Evolutionary conservation across 2,113 vertebrate genomes (phyloP), one percentile per base, ranked within the genome.

Genomic region (Lepus timidus): DNA sequence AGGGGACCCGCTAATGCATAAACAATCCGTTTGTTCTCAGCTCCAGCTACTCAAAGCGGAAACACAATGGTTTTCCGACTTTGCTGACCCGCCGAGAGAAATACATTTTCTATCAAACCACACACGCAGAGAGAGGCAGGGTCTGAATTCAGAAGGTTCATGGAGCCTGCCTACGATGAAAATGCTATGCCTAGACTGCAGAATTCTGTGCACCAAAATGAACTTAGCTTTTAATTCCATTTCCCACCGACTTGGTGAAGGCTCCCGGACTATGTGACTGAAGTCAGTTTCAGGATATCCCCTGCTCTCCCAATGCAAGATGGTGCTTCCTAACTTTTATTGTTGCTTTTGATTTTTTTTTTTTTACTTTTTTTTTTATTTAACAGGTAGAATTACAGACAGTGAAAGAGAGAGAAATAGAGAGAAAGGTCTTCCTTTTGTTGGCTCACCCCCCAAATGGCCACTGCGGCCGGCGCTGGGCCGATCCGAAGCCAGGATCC

Each of bases 1-100:
- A 39, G 76, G 81, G 79, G 96, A 49, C n/a, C 62, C 89, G 73
- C 65, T 85, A 79, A 81, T 10, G 55, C n/a, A 36, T 27, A 22
- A 11, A 62, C 49, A 78, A 73, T 36, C 62, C 20, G 14, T n/a
- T 68, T 55, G 33, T 89, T 90, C 95, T 86, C 61, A 51, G 76
- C 76, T 61, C 31, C 36, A 70, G 3, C 2, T 64, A 36, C 62
- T 73, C 39, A 65, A 73, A 64, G 55, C 36, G 25, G 33, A 52
- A 96, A 70, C 6, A 25, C 20, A 51, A 29, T 19, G 10, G n/a
- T 78, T 84, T 71, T 55, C n/a, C 67, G 90, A 70, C 49, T 64
- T 73, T 71, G 31, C 85, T 31, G 31, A 85, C 11, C 6, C 16
- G 22, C 27, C 11, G 0, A 17, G 78, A 84, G 58, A 85, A 79